Base-by-base conservation (phyloP, 2,797 vertebrate genomes). In the Hozukius guyotensis region DNA sequence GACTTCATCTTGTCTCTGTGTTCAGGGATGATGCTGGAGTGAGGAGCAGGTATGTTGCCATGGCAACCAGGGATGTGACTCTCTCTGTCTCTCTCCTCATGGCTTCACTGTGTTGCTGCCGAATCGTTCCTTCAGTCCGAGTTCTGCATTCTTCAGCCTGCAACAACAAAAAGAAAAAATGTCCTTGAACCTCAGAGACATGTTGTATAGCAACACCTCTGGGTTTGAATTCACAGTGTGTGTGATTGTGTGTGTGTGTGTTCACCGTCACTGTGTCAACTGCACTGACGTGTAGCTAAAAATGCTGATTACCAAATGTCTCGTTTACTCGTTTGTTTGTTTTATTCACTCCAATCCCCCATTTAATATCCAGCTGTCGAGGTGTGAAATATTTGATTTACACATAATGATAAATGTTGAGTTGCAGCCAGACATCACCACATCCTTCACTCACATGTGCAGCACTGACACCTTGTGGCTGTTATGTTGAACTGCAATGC, bases 31-130 rank as follows among this genome's bases (percentile, higher is more conserved):
- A 90, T 86, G 89, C 82, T 83, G 80, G 84, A 87, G 87, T 92
- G 85, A 92, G 84, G 86, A 91, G 86, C 91, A 93, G 91, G 90
- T 92, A 89, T 75, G 94, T 95, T 94, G 85, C 93, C 84, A 92
- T 94, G 91, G 93, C 82, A 94, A 96, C 94, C 89, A 75, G 85
- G 85, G 78, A 89, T 91, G 86, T 87, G 86, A 87, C 88, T 91
- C 82, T 89, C 77, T 42, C 38, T 42, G 75, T 36, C 77, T 86
- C 32, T 72, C 55, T 84, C 36, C 38, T 62, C 11, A 7, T 82
- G 38, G 61, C 75, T 77, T 84, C 31, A 62, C 70, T 32, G 73
- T 24, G 38, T 42, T 69, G 79, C 83, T 69, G 83, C 75, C 62
- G 66, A 76, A 88, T 80, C 60, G 22, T 12, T 75, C 78, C 77